Evolutionary conservation across 2,113 vertebrate genomes (phyloP).

Genomic region (Progne subis): DNA sequence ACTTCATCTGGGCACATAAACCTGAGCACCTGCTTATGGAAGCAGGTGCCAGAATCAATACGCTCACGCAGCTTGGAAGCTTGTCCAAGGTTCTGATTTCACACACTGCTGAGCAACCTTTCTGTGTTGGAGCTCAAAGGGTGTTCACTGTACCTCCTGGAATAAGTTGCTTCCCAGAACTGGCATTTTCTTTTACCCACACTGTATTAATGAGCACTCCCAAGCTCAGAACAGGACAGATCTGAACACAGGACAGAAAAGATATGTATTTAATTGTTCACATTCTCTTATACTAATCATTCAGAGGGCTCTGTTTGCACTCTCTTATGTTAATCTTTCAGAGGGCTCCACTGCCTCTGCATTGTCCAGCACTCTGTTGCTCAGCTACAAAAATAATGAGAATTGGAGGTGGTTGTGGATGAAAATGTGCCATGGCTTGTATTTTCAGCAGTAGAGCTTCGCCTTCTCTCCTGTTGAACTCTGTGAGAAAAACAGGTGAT

Average conservation of each 20-base stretch:
- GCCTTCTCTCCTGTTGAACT: neutral
- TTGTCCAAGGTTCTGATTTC: neutral
- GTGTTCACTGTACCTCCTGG: neutral
- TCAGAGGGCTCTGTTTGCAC: neutral
- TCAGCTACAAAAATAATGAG: neutral
- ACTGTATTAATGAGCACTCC: neutral
- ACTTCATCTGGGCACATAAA: slow-evolving; percentile 38
- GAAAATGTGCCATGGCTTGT: neutral
- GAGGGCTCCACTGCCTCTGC: neutral
- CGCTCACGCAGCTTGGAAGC: neutral
- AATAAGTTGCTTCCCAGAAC: neutral
- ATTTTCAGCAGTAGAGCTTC: neutral
- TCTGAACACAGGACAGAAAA: neutral
- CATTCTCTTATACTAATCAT: neutral
- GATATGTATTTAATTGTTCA: neutral
- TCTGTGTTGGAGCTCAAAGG: neutral
- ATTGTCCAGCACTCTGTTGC: neutral
- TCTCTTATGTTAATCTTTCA: neutral
- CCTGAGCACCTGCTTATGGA: neutral
- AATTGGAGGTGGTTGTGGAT: neutral
- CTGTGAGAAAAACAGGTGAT: neutral
- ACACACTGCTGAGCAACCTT: neutral
- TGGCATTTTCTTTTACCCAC: neutral
- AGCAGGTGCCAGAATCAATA: slow-evolving; percentile 37
- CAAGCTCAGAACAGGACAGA: neutral